These are phyloP conservation scores for Saccostrea echinata DNA, from an alignment of 1,140 invertebrate genomes.

Conservation along the genomic window DNA sequence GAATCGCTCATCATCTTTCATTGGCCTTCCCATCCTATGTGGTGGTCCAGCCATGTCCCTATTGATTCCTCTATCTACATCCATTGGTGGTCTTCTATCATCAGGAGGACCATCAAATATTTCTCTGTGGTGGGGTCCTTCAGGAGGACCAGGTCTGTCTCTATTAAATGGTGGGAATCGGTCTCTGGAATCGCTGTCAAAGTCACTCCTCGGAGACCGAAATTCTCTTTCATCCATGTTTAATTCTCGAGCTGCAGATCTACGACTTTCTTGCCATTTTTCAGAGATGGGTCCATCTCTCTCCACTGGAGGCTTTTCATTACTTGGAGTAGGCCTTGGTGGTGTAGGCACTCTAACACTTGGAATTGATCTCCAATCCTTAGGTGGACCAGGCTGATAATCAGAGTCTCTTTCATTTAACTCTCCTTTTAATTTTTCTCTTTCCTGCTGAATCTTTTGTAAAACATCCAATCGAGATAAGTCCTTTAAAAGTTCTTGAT, in stretches of 20 bases:
- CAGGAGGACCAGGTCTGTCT: slow-evolving; percentile 6
- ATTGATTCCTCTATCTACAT: not conserved
- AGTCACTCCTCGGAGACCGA: slow-evolving; percentile 33
- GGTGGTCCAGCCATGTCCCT: slow-evolving; percentile 22
- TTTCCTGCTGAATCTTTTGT: slow-evolving; percentile 81
- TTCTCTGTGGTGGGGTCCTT: not conserved
- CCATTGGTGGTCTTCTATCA: slow-evolving; percentile 14
- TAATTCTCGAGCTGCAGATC: not conserved
- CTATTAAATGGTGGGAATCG: slow-evolving; percentile 7
- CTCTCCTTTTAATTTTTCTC: slow-evolving; percentile 34
- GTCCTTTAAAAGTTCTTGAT: slow-evolving; percentile 88
- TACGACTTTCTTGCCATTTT: slow-evolving; percentile 16
- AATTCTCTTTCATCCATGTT: slow-evolving; percentile 14
- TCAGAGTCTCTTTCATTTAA: not conserved
- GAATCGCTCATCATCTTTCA: slow-evolving; percentile 6
- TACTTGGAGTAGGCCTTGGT: not conserved
- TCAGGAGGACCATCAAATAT: slow-evolving; percentile 6
- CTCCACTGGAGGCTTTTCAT: slow-evolving; percentile 43
- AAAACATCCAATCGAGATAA: slow-evolving; percentile 87
- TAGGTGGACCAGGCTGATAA: slow-evolving; percentile 8
- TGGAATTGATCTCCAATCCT: slow-evolving; percentile 46
- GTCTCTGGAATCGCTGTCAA: slow-evolving; percentile 6
- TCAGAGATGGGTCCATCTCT: not conserved
- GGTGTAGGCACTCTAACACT: slow-evolving; percentile 37
- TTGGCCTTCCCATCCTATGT: slow-evolving; percentile 19